Evolutionary conservation across 2,888 invertebrate genomes (phyloP), one percentile per base, ranked within the genome.

Genomic region (Magallana nippona): DNA sequence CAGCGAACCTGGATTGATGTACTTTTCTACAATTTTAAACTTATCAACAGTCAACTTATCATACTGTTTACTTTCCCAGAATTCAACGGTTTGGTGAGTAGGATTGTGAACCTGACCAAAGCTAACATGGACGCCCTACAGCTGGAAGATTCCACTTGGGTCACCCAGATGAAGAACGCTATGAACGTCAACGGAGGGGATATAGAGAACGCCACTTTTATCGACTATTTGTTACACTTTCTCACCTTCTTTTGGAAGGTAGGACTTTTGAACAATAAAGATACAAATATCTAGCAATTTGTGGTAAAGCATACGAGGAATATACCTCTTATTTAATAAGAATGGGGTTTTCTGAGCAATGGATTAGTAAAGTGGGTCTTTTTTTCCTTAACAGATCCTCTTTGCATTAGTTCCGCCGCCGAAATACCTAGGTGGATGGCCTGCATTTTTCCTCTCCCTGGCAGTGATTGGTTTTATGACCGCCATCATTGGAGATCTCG

Each of bases 161-260:
- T 93, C 15, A 93, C 94, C 83, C 95, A 96, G 92, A 95, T 96
- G 87, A 93, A 95, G 82, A 95, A 95, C 82, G 95, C 96, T 3
- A 93, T 94, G 93, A 95, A 95, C 79, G 96, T 96, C 15, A 96
- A 96, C 87, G 96, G 95, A 1, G 96, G 96, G 2, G 95, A 96
- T 89, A 87, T 96, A 0, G 95, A 95, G 63, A 95, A 94, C 85
- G 96, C 96, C 1, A 94, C 95, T 13, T 89, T 94, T 77, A 77
- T 92, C n/a, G 95, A 96, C 89, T 96, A 96, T 89, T 85, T 95
- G 56, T 92, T 95, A 89, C 96, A 96, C 91, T 95, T 95, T 89
- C 86, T 95, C 10, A 95, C 95, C 1, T 96, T 96, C 91, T 95
- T 95, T 62, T 96, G 95, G 95, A 96, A 96, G 93, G 95, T 95